Evolutionary conservation across 2,888 invertebrate genomes (phyloP).

Genomic region (Agrypnus murinus): DNA sequence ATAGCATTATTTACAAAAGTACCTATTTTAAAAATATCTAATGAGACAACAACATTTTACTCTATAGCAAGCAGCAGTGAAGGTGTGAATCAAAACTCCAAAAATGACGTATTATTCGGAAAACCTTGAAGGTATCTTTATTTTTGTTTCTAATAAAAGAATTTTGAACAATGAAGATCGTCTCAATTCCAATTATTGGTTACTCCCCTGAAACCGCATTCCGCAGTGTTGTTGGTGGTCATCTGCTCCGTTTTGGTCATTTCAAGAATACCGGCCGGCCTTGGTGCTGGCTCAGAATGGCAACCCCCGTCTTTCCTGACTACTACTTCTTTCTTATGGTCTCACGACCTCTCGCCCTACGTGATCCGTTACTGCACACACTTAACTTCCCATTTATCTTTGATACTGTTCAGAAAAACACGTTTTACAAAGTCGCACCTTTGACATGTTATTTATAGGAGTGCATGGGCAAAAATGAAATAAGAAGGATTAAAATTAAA

Average conservation of each 20-base stretch:
- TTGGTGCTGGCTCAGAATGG: conserved; percentile 58
- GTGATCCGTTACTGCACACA: conserved; percentile 44
- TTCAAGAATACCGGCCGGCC: conserved; percentile 58
- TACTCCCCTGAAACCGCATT: conserved; percentile 31
- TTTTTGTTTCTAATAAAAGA: no score
- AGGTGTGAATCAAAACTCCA: no score
- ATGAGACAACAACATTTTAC: no score
- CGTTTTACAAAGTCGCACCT: neutral
- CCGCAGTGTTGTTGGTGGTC: conserved; percentile 43
- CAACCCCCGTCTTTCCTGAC: conserved; percentile 54
- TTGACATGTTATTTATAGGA: conserved; percentile 12
- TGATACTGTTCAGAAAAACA: conserved; percentile 15
- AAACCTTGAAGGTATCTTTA: no score
- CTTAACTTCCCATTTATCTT: conserved; percentile 26
- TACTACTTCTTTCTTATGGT: conserved; percentile 53
- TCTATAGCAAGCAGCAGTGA: no score
- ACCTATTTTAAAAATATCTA: no score
- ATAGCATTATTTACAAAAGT: no score
- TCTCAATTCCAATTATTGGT: conserved; percentile 1
- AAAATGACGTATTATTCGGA: no score
- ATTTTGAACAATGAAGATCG: conserved; percentile 8
- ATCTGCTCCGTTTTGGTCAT: conserved; percentile 57
- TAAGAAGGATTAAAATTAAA: neutral
- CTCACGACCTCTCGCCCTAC: conserved; percentile 56
- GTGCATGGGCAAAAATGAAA: neutral